phyloP scores from a whole-genome alignment of 2,797 vertebrate species.

The Epinephelus coioides region DNA sequence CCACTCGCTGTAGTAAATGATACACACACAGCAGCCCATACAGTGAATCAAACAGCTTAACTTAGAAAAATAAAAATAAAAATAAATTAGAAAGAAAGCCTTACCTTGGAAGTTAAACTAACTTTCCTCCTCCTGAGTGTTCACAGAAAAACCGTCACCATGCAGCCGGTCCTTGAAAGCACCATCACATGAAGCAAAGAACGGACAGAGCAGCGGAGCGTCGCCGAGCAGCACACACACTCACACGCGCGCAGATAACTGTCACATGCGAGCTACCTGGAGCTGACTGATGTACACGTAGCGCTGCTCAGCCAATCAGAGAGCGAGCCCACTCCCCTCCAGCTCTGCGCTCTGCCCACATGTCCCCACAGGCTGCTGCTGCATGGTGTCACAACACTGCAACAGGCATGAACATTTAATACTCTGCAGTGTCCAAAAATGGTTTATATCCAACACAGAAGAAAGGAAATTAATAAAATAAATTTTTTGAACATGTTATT shows the following conservation, averaged over 20 bases:
- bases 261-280: conserved; percentile 83
- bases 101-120: conserved; percentile 56
- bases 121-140: conserved; percentile 33
- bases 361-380: background rate
- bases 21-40: background rate
- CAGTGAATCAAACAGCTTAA: background rate
- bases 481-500: too few relatives aligned
- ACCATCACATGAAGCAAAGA: conserved; percentile 31
- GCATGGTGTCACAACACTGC: background rate
- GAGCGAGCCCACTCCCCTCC: background rate
- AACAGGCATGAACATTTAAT: background rate
- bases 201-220: conserved; percentile 17
- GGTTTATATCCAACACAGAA: background rate
- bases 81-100: background rate
- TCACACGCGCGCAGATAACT: conserved; percentile 47
- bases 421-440: background rate
- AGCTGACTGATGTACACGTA: conserved; percentile 86
- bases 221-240: conserved; percentile 29
- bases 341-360: background rate
- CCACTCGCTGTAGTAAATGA: background rate
- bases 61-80: background rate
- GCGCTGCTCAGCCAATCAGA: conserved; percentile 85
- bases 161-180: conserved; percentile 28
- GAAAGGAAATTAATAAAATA: too few relatives aligned
- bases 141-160: conserved; percentile 25